Conservation (phyloP, 2,888 invertebrate genomes). For the Helobdella robusta region DNA sequence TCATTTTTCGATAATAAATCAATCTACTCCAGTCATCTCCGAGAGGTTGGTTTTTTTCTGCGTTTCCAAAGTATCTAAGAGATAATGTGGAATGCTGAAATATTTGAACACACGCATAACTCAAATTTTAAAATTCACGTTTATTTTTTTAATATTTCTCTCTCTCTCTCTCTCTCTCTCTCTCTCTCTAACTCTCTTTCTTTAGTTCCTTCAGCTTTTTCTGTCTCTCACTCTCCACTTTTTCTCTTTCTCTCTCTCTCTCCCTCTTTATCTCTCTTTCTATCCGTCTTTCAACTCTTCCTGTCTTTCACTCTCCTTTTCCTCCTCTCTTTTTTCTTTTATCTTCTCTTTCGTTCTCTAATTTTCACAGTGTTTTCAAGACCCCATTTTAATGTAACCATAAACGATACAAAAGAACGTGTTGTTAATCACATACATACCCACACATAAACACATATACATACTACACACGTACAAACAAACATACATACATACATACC, state of each 20-base stretch:
- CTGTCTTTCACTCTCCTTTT: not conserved
- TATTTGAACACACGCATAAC: too few species aligned
- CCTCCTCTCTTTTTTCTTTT: not conserved
- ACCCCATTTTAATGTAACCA: not conserved
- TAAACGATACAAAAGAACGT: too few species aligned
- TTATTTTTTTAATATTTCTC: not conserved
- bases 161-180: not conserved
- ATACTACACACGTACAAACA: too few species aligned
- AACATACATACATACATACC: conserved; percentile 14
- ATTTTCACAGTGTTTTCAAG: not conserved
- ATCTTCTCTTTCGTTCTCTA: not conserved
- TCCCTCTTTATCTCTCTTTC: not conserved
- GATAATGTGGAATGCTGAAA: too few species aligned
- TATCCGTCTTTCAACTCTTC: not conserved
- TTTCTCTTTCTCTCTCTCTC: not conserved
- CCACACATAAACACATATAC: too few species aligned
- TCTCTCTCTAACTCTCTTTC: too few species aligned
- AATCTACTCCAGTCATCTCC: too few species aligned
- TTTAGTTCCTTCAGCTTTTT: not conserved
- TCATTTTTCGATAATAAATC: too few species aligned
- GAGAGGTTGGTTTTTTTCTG: too few species aligned
- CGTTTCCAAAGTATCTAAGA: too few species aligned
- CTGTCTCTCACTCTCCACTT: not conserved
- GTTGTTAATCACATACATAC: too few species aligned
- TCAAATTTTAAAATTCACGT: not conserved